A percentile compares a stretch with the other conserved stretches of the same genome.
These are phyloP conservation scores for Pygocentrus nattereri DNA, from an alignment of 2,797 vertebrate species.

Conservation along the genomic window DNA sequence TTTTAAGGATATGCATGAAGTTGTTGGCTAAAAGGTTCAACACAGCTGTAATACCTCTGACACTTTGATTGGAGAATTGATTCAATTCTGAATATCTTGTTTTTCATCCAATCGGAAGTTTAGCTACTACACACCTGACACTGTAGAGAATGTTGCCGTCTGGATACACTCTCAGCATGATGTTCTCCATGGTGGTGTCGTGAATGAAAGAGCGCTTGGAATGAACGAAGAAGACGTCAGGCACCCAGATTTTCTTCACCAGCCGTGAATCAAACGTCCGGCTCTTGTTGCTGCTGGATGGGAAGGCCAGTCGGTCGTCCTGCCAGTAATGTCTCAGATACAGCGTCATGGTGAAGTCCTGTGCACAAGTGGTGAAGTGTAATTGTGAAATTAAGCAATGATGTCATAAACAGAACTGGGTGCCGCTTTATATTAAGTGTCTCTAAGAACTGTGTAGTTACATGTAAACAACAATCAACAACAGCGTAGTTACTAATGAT, in stretches of 20 bases:
- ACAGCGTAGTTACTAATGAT: no score
- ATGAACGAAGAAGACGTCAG: conserved; percentile 94
- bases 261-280: conserved; percentile 91
- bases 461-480: no score
- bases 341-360: conserved; percentile 96
- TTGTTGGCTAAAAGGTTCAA: no score
- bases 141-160: conserved; percentile 92
- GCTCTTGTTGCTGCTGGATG: conserved; percentile 90
- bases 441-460: no score
- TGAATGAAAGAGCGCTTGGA: conserved; percentile 94
- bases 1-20: no score
- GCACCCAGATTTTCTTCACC: conserved; percentile 93
- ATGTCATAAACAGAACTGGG: no score
- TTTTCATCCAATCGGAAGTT: not conserved
- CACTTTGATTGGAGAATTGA: no score
- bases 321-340: conserved; percentile 96
- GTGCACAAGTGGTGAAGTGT: conserved; percentile 40
- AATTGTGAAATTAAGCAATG: no score
- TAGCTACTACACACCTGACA: conserved; percentile 79
- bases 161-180: conserved; percentile 89
- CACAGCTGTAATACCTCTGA: no score
- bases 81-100: no score
- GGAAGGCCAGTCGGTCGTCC: conserved; percentile 91
- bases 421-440: no score
- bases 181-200: conserved; percentile 91